These are phyloP conservation scores for Germaria angustata DNA, from an alignment of 2,888 invertebrate species.

Conservation along the genomic window DNA sequence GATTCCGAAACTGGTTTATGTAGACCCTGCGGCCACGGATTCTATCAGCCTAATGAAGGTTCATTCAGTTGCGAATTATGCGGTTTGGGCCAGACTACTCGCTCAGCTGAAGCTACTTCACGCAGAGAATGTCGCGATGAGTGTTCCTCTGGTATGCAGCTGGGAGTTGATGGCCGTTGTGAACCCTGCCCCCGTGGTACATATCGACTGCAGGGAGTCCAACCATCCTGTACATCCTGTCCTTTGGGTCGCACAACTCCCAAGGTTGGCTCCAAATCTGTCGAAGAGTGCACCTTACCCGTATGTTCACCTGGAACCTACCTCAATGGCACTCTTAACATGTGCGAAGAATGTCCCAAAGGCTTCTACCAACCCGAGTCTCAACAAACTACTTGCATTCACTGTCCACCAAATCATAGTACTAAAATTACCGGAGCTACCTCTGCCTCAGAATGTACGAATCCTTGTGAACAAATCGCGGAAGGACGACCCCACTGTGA, in stretches of 20 bases:
- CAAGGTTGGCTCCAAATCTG: slow-evolving; percentile 88
- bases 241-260: slow-evolving; percentile 95
- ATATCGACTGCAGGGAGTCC: slow-evolving; percentile 91
- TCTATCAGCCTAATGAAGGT: slow-evolving; percentile 94
- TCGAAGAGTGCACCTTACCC: slow-evolving; percentile 95
- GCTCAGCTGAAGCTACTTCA: slow-evolving; percentile 93
- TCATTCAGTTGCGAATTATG: slow-evolving; percentile 94
- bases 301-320: slow-evolving; percentile 92
- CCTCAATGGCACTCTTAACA: slow-evolving; percentile 91
- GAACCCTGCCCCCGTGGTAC: slow-evolving; percentile 95
- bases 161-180: slow-evolving; percentile 93
- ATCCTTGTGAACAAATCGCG: slow-evolving; percentile 90
- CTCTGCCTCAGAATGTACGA: slow-evolving; percentile 90
- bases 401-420: slow-evolving; percentile 94
- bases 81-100: slow-evolving; percentile 94
- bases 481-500: slow-evolving; percentile 92
- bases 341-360: slow-evolving; percentile 92
- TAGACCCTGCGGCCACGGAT: slow-evolving; percentile 95
- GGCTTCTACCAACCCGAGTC: slow-evolving; percentile 94
- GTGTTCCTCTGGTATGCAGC: slow-evolving; percentile 88
- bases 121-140: slow-evolving; percentile 94
- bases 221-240: slow-evolving; percentile 93
- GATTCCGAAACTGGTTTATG: slow-evolving; percentile 94
- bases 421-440: slow-evolving; percentile 90
- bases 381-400: slow-evolving; percentile 91